Conservation (phyloP, 2,113 vertebrate species). For the Peromyscus californicus region DNA sequence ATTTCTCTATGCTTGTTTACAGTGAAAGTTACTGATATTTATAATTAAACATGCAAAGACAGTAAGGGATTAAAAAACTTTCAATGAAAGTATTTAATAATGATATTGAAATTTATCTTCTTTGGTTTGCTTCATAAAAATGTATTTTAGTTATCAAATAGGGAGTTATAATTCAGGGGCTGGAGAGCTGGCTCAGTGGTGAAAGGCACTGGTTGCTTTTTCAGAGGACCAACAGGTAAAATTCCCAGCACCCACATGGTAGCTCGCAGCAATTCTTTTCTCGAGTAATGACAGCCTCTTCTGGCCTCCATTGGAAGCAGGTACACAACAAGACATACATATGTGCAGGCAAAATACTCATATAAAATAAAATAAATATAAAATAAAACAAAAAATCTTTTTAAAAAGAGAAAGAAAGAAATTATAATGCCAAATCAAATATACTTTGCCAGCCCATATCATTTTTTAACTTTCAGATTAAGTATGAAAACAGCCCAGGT, state of each 20-base stretch:
- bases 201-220: neutral
- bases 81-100: neutral
- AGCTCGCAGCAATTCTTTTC: neutral
- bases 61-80: neutral
- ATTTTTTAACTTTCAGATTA: neutral
- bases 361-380: neutral
- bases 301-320: neutral
- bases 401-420: neutral
- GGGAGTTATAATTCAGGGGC: neutral
- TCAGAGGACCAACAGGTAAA: neutral
- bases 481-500: no score
- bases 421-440: neutral
- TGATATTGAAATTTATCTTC: constrained; percentile 16
- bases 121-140: neutral
- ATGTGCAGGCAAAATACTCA: neutral
- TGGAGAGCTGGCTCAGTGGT: neutral
- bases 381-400: neutral
- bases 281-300: neutral
- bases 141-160: neutral
- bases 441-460: neutral
- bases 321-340: neutral
- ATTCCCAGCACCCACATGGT: neutral
- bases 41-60: neutral
- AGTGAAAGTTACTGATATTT: neutral
- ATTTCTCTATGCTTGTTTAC: neutral